A percentile compares a stretch with the other conserved stretches of the same genome.
Evolutionary conservation across 2,797 vertebrate genomes (phyloP).

Genomic region (Rallus crepitans): DNA sequence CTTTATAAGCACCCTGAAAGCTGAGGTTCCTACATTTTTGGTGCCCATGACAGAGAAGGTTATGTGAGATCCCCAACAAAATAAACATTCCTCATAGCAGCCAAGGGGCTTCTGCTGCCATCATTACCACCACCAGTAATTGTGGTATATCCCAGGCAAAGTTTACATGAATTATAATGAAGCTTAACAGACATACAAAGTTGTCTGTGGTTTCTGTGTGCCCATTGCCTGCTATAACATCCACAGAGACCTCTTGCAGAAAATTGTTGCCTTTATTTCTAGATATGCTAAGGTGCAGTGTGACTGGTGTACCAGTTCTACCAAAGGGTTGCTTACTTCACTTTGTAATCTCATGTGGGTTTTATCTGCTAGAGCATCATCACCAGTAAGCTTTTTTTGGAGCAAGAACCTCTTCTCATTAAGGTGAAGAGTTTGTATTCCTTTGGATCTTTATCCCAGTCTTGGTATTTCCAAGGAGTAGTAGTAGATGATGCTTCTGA

Average conservation of each 20-base stretch:
- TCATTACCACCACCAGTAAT: neutral
- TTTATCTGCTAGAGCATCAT: rapidly evolving
- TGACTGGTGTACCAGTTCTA: neutral
- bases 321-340: neutral
- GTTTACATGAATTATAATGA: neutral
- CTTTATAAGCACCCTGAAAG: neutral
- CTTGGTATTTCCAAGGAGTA: neutral
- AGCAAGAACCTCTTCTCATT: neutral
- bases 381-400: neutral
- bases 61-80: neutral
- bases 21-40: neutral
- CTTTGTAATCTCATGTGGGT: neutral
- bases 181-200: neutral
- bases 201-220: rapidly evolving
- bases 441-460: neutral
- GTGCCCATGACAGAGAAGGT: neutral
- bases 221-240: neutral
- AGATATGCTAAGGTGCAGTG: neutral
- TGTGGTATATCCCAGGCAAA: neutral
- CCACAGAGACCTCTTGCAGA: neutral
- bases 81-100: neutral
- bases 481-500: neutral
- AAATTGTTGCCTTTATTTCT: neutral
- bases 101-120: neutral
- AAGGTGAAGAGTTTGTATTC: neutral